Evolutionary conservation across 2,888 invertebrate species (phyloP).

Genomic region (Nemapogon koenigi): DNA sequence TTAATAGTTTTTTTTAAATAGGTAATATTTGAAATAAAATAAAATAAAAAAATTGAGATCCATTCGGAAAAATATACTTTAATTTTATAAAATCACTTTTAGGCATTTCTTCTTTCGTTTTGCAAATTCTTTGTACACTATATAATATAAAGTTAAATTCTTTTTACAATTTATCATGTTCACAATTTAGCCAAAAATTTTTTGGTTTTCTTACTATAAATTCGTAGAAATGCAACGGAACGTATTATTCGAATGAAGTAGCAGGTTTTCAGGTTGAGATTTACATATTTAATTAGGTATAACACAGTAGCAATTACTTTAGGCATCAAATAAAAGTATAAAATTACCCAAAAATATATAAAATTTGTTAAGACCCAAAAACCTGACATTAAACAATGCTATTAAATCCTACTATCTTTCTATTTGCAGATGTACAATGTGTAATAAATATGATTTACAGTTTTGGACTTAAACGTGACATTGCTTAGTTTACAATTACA

Average conservation of each 20-base stretch:
- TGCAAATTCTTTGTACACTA: slow-evolving; percentile 43
- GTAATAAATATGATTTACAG: background rate
- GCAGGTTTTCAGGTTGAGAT: no score
- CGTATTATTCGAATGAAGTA: no score
- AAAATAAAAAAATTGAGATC: slow-evolving; percentile 20
- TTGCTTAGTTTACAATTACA: slow-evolving; percentile 28
- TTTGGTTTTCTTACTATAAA: slow-evolving; percentile 1
- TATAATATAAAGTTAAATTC: slow-evolving; percentile 32
- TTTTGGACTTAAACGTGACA: slow-evolving; percentile 48
- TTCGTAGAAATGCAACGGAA: slow-evolving; percentile 1
- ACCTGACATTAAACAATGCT: no score
- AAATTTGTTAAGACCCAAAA: no score
- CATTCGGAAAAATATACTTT: slow-evolving; percentile 62
- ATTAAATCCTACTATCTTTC: background rate
- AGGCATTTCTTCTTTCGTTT: slow-evolving; percentile 39
- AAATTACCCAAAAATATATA: no score
- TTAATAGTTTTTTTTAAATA: no score
- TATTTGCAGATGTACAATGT: background rate
- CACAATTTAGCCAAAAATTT: slow-evolving; percentile 7
- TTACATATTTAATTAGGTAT: no score
- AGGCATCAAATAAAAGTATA: no score
- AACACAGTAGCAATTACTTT: no score
- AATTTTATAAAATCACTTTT: slow-evolving; percentile 63
- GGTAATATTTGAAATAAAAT: no score
- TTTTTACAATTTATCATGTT: slow-evolving; percentile 8